These are phyloP conservation scores for Acleris holmiana DNA, from an alignment of 2,888 invertebrate genomes.

Conservation along the genomic window DNA sequence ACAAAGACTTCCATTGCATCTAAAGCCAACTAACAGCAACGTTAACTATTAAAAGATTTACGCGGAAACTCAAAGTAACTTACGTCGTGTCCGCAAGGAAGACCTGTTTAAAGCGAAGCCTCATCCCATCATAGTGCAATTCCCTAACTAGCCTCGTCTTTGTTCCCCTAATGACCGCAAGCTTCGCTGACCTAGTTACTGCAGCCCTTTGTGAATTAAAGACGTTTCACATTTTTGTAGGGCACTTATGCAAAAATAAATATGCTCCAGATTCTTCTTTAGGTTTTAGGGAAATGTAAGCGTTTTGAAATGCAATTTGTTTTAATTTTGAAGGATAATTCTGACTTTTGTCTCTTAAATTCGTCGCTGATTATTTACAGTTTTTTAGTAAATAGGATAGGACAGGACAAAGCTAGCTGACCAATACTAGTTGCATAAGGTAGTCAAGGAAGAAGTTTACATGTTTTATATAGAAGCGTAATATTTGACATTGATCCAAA, in stretches of 20 bases:
- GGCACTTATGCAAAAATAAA: constrained; percentile 59
- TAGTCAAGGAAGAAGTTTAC: too few species aligned
- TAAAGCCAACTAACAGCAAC: background rate
- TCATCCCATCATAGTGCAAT: constrained; percentile 34
- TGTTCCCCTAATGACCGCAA: constrained; percentile 53
- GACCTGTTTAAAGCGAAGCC: constrained; percentile 24
- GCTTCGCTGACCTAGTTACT: constrained; percentile 55
- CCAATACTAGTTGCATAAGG: too few species aligned
- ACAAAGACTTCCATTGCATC: background rate
- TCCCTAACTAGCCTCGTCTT: constrained; percentile 43
- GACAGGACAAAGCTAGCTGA: too few species aligned
- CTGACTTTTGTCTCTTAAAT: too few species aligned
- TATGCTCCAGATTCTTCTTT: constrained; percentile 49
- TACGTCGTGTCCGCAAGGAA: constrained; percentile 19
- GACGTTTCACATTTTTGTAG: constrained; percentile 53
- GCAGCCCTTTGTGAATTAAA: constrained; percentile 42
- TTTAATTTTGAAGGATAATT: constrained; percentile 8
- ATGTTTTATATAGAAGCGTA: too few species aligned
- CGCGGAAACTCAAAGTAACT: constrained; percentile 8
- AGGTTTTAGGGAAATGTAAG: constrained; percentile 7
- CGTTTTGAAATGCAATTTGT: background rate
- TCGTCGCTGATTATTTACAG: too few species aligned
- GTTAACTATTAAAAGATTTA: background rate
- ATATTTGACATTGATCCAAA: too few species aligned
- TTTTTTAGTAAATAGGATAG: too few species aligned